Base-by-base conservation (phyloP, 2,113 vertebrate species). In the Rhinichthys klamathensis region DNA sequence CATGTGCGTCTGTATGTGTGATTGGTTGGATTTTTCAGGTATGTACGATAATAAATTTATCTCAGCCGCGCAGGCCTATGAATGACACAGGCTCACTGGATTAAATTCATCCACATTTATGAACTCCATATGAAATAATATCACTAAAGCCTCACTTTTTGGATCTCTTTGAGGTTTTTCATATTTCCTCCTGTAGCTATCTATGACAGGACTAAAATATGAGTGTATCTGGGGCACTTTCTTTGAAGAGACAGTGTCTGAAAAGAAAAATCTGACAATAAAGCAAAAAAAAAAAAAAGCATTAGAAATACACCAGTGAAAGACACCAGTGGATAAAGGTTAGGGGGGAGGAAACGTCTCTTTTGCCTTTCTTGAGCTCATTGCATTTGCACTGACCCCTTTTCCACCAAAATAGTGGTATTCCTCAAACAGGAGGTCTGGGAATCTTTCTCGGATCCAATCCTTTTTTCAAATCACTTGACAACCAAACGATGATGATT, bases 111-210 rank as follows among this genome's bases (percentile, higher is more conserved):
- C 61, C 61, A 44, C 38, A 67, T 67, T 49, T 67, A 51, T 81
- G 61, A 69, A 69, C 79, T 67, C 27, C 44, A 35, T 35, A 69
- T 51, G 61, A 81, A 76, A 51, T 54, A 51, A 51, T 76, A 81
- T 67, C 61, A 81, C n/a, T 12, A 67, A 67, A 49, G 61, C 41
- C 27, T 21, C 63, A 41, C 6, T 49, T 69, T 67, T 32, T 27
- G 25, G 11, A 67, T 32, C 61, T 63, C 58, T 81, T 51, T 80
- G 60, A 80, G 78, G 78, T 80, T 65, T 80, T 63, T 44, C 30
- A n/a, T 61, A 25, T 56, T 77, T 25, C 3, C 56, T 41, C 18
- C 25, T 81, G 11, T 51, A 51, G 25, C 27, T 67, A 35, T 27
- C n/a, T 46, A 76, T 76, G 74, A 54, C 74, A 80, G 58, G n/a